Percentiles rank a stretch among this genome's conserved stretches.
These are phyloP conservation scores for Oxytorus armatus DNA, from an alignment of 2,888 invertebrate species.

Conservation along the genomic window DNA sequence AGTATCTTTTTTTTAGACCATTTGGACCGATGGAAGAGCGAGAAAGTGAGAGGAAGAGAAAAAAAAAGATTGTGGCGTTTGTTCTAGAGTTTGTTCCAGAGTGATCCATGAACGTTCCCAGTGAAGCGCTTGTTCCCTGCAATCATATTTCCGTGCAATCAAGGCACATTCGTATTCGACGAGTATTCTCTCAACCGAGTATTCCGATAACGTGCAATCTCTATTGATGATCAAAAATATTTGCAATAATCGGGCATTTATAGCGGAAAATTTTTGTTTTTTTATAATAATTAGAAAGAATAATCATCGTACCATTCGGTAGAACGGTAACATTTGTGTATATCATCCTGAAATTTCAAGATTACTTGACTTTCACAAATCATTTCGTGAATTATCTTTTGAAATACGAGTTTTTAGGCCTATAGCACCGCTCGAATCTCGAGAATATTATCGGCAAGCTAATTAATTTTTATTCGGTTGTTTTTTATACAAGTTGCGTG, in stretches of 20 bases:
- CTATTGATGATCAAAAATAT: constrained; percentile 26
- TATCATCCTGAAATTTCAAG: constrained; percentile 16
- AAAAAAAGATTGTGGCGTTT: neutral
- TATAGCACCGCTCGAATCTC: constrained; percentile 58
- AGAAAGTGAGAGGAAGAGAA: neutral
- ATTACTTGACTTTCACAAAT: constrained; percentile 17
- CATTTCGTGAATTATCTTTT: constrained; percentile 43
- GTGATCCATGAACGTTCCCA: constrained; percentile 19
- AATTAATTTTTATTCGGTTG: constrained; percentile 11
- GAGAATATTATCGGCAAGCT: constrained; percentile 10
- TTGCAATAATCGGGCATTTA: constrained; percentile 46
- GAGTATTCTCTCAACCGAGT: constrained; percentile 11
- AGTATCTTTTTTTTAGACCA: neutral
- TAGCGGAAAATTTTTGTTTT: constrained; percentile 4
- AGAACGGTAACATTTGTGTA: constrained; percentile 23
- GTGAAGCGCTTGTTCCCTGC: constrained; percentile 43
- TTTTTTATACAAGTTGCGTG: neutral
- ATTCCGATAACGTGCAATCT: constrained; percentile 54
- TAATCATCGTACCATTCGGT: constrained; percentile 29
- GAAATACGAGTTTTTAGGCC: constrained; percentile 50
- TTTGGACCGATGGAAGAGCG: neutral
- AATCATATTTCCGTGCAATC: constrained; percentile 1
- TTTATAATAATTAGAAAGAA: constrained; percentile 21
- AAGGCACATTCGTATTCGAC: constrained; percentile 30
- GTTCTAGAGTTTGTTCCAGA: no score